These are phyloP conservation scores for Lota lota DNA, from an alignment of 2,113 vertebrate genomes.

Conservation along the genomic window DNA sequence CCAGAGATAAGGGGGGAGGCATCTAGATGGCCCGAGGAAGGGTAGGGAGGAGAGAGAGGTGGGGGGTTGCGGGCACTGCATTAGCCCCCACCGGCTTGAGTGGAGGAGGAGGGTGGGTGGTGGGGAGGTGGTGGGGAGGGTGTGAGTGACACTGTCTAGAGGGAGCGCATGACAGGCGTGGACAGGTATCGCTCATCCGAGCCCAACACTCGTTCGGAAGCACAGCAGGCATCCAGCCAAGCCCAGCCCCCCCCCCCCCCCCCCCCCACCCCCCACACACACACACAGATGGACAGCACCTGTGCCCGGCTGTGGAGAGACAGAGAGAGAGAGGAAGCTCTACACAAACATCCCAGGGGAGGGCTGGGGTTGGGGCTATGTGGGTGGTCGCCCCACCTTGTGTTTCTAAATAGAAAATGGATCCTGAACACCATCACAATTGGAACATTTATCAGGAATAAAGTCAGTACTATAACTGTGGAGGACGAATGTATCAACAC, in stretches of 20 bases:
- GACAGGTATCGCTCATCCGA: slow-evolving; percentile 50
- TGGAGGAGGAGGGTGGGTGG: slow-evolving; percentile 34
- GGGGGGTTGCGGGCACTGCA: neutral
- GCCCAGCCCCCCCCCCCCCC: slow-evolving; percentile 20
- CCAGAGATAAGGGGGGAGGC: slow-evolving; percentile 29
- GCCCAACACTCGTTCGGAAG: slow-evolving; percentile 28
- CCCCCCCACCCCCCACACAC: neutral
- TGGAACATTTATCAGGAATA: no score
- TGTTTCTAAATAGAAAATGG: neutral
- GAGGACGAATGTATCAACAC: no score
- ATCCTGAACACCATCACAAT: no score
- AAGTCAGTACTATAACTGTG: no score
- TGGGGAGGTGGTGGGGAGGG: slow-evolving; percentile 29
- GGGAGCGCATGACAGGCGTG: slow-evolving; percentile 48
- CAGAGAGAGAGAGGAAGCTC: slow-evolving; percentile 8
- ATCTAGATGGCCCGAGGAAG: slow-evolving; percentile 25
- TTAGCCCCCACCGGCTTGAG: slow-evolving; percentile 31
- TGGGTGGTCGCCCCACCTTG: slow-evolving; percentile 51
- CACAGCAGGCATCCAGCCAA: slow-evolving; percentile 23
- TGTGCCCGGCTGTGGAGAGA: slow-evolving; percentile 46
- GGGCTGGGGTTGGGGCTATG: slow-evolving; percentile 21
- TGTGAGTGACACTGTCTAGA: slow-evolving; percentile 38
- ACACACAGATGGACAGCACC: slow-evolving; percentile 71
- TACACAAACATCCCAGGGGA: slow-evolving; percentile 21
- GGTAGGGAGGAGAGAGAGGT: slow-evolving; percentile 42